Base-by-base conservation (phyloP, 2,797 vertebrate genomes). In the Rhyacichthys aspro region DNA sequence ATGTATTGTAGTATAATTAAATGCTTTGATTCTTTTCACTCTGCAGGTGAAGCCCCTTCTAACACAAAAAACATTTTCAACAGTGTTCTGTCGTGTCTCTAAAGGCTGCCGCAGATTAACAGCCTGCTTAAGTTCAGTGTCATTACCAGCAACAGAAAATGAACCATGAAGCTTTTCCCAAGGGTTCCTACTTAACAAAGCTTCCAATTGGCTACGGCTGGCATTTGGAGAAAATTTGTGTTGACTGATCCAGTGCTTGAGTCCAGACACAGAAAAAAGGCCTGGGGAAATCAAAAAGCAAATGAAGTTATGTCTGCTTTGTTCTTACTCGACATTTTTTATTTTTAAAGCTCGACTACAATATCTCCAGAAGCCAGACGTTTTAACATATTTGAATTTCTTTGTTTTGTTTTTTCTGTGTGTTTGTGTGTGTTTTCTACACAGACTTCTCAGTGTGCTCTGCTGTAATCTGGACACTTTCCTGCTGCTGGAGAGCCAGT, bases 401-500 rank as follows among this genome's bases (percentile, higher is more conserved):
- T 63, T 50, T 70, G 63, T 70, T 7, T 50, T 73, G 42, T 63
- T n/a, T 39, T 34, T 57, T 15, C n/a, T n/a, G n/a, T n/a, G n/a
- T 70, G 37, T 63, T 12, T 70, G 43, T 68, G 43, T 66, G 18
- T 71, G 46, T 69, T 79, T 15, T 58, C 72, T n/a, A 76, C 73
- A 43, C 83, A 99, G 97, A 80, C 86, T 99, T 53, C 87, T 99
- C 71, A 95, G 91, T 54, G 91, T 96, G 50, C 72, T 96, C 1
- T 97, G 96, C 90, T 97, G 94, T 87, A 93, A 93, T 72, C 90
- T 99, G 79, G 93, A 98, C 79, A 93, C 92, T 1, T 92, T 96
- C 42, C 90, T 98, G 55, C 90, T 98, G 44, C 79, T 99, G 81
- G 95, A 99, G 85, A 90, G 93, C 77, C 96, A 96, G 65, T 99